Conservation (phyloP, 2,888 invertebrate species). For the Orchesellides sinensis region DNA sequence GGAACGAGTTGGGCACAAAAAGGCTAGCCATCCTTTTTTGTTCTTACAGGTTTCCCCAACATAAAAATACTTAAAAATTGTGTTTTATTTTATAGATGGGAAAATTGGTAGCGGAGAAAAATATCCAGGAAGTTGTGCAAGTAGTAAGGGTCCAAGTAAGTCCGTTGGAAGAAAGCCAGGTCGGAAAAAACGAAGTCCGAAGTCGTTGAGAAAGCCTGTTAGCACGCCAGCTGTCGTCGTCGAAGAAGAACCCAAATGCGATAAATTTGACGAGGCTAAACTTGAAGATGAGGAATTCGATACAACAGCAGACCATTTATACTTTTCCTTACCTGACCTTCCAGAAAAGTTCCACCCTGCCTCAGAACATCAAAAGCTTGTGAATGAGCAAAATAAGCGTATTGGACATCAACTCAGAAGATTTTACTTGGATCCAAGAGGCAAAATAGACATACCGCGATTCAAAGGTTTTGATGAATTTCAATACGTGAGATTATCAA, state of each 20-base stretch:
- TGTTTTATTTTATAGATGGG: slow-evolving; percentile 1
- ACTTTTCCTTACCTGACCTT: not conserved
- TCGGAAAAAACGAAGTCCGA: not conserved
- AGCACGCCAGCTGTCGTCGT: not conserved
- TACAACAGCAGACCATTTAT: slow-evolving; percentile 22
- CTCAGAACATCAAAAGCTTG: slow-evolving; percentile 40
- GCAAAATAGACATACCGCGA: not conserved
- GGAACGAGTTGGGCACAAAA: slow-evolving; percentile 47
- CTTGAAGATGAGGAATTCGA: slow-evolving; percentile 25
- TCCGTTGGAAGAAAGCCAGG: not conserved
- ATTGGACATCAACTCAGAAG: slow-evolving; percentile 34
- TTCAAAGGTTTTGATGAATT: not conserved
- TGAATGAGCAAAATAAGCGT: slow-evolving; percentile 30
- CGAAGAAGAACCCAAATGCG: slow-evolving; percentile 8
- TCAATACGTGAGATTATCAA: slow-evolving; percentile 39
- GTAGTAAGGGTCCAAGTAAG: too few relatives aligned
- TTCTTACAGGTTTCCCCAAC: too few relatives aligned
- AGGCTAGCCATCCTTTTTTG: too few relatives aligned
- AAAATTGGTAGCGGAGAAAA: not conserved
- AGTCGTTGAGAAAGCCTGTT: not conserved
- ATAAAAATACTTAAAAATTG: too few relatives aligned
- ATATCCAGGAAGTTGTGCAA: slow-evolving; percentile 18
- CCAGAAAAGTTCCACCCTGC: slow-evolving; percentile 28
- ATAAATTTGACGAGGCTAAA: slow-evolving; percentile 22
- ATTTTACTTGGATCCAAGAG: slow-evolving; percentile 5